Conservation (phyloP, 2,888 invertebrate genomes). For the Zaprionus obscuricornis region DNA sequence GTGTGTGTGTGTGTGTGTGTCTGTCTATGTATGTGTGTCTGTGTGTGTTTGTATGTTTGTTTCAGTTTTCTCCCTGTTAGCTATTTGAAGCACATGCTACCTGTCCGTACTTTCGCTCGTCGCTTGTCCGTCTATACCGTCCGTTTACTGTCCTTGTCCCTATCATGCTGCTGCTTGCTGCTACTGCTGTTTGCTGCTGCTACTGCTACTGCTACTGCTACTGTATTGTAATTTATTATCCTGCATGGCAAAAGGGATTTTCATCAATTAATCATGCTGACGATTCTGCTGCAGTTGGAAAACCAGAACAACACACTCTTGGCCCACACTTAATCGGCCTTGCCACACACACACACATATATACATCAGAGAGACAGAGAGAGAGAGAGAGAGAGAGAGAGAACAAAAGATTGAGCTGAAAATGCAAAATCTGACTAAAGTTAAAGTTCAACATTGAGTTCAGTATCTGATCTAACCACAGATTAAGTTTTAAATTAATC, state of each 20-base stretch:
- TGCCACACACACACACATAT: slow-evolving; percentile 11
- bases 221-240: slow-evolving; percentile 75
- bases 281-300: slow-evolving; percentile 70
- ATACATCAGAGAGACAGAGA: no score
- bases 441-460: slow-evolving; percentile 23
- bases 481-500: no score
- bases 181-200: slow-evolving; percentile 13
- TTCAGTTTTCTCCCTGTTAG: slow-evolving; percentile 28
- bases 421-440: slow-evolving; percentile 19
- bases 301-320: slow-evolving; percentile 47
- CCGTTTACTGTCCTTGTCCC: slow-evolving; percentile 5
- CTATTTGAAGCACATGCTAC: slow-evolving; percentile 65
- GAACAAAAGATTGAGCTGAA: slow-evolving; percentile 23
- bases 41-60: slow-evolving; percentile 3
- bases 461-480: no score
- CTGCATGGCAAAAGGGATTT: slow-evolving; percentile 78
- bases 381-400: no score
- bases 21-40: slow-evolving; percentile 1
- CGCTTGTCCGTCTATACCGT: slow-evolving; percentile 2
- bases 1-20: slow-evolving; percentile 1
- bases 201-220: no score
- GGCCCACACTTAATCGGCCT: slow-evolving; percentile 43
- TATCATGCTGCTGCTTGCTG: no score
- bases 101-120: slow-evolving; percentile 4
- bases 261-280: slow-evolving; percentile 77